Evolutionary conservation across 1,140 invertebrate species (phyloP).

Genomic region (Microvelia longipes): DNA sequence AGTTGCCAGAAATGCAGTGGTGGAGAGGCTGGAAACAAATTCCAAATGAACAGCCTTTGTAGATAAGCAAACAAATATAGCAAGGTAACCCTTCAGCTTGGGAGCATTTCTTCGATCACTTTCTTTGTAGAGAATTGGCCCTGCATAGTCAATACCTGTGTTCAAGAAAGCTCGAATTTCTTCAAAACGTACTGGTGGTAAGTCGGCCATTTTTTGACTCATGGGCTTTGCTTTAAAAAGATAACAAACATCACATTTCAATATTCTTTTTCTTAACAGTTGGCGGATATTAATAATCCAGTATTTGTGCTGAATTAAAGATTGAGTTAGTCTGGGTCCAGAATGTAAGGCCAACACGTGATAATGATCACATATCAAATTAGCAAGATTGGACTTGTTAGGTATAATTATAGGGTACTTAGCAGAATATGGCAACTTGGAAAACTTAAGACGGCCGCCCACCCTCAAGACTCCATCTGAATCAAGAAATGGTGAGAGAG

Average conservation of each 20-base stretch:
- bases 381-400: neutral
- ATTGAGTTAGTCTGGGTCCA: neutral
- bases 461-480: neutral
- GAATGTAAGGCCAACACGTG: neutral
- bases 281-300: neutral
- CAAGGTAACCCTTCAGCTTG: constrained; percentile 19
- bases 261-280: neutral
- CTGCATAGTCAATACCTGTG: constrained; percentile 28
- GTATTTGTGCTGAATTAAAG: neutral
- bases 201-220: constrained; percentile 1
- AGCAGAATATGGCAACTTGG: neutral
- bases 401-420: neutral
- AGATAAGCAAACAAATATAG: constrained; percentile 22
- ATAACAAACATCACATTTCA: neutral
- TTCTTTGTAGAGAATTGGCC: constrained; percentile 23
- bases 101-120: constrained; percentile 10
- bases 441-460: neutral
- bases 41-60: constrained; percentile 27
- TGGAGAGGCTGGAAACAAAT: constrained; percentile 20
- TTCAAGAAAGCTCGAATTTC: constrained; percentile 23
- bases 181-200: constrained; percentile 2
- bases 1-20: constrained; percentile 23
- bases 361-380: neutral
- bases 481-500: neutral
- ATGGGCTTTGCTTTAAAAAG: neutral